Evolutionary conservation across 1,140 invertebrate species (phyloP).

Genomic region (Drosophila lowei): DNA sequence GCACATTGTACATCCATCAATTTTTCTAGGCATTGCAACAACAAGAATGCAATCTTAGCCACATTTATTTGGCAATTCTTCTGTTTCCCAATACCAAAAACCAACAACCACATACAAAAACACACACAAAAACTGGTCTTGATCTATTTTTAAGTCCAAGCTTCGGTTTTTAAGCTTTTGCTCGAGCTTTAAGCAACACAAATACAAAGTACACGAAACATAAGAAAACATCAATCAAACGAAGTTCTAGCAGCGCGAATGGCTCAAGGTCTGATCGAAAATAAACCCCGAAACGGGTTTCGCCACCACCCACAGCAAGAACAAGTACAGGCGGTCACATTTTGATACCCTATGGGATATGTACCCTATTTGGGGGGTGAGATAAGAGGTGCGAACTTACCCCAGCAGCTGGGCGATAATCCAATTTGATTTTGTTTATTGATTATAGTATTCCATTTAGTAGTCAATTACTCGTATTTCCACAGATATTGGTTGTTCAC

Average conservation of each 20-base stretch:
- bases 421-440: conserved; percentile 49
- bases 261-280: conserved; percentile 52
- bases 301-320: conserved; percentile 20
- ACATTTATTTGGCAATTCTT: conserved; percentile 19
- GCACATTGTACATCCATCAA: conserved; percentile 52
- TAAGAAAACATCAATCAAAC: conserved; percentile 52
- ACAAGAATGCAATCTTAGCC: conserved; percentile 10
- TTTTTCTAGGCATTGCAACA: conserved; percentile 48
- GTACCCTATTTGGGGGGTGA: neutral
- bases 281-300: conserved; percentile 36
- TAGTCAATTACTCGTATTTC: no score
- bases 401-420: conserved; percentile 41
- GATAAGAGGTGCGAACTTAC: conserved; percentile 24
- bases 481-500: conserved; percentile 24
- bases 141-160: conserved; percentile 56
- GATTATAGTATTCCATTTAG: conserved; percentile 23
- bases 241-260: conserved; percentile 35
- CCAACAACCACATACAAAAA: conserved; percentile 13
- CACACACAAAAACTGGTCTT: conserved; percentile 47
- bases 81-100: neutral
- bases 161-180: conserved; percentile 24
- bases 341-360: neutral
- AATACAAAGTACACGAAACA: conserved; percentile 12
- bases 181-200: neutral
- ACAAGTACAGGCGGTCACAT: conserved; percentile 7